Percentiles rank a stretch among this genome's conserved stretches.
Conservation (phyloP, 2,113 vertebrate species). For the Bos javanicus region DNA sequence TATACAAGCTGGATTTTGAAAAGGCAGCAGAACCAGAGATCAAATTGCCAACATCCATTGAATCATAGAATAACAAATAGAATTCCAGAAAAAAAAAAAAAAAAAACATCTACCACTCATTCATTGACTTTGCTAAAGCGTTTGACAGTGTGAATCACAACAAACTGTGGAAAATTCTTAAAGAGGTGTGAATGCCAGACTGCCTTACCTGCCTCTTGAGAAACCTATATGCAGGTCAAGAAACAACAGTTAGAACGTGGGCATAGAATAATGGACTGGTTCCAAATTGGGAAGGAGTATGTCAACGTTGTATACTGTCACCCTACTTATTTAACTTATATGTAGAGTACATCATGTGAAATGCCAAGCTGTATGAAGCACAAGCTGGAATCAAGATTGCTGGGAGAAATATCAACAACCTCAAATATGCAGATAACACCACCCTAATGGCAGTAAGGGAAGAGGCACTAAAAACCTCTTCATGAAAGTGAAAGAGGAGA, state of each 20-base stretch:
- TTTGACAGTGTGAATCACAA: not conserved
- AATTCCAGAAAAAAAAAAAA: not conserved
- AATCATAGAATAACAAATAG: not conserved
- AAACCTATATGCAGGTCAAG: not conserved
- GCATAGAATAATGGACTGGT: not conserved
- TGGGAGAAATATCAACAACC: not conserved
- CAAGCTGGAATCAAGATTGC: not conserved
- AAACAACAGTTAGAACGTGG: not conserved
- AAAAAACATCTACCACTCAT: not conserved
- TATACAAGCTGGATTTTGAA: not conserved
- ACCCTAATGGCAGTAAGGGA: not conserved
- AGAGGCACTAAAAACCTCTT: not conserved
- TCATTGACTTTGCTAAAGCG: not conserved
- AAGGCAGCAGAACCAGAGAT: not conserved
- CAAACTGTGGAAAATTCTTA: not conserved
- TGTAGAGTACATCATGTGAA: not conserved
- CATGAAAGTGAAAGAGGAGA: not conserved
- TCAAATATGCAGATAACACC: not conserved
- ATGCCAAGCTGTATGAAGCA: not conserved
- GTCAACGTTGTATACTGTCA: not conserved
- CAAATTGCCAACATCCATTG: not conserved
- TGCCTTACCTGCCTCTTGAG: not conserved
- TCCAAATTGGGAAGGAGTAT: not conserved
- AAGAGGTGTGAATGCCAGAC: not conserved
- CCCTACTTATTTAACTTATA: not conserved